Evolutionary conservation across 2,113 vertebrate species (phyloP), one percentile per base, ranked within the genome.

Genomic region (Takifugu bimaculatus): DNA sequence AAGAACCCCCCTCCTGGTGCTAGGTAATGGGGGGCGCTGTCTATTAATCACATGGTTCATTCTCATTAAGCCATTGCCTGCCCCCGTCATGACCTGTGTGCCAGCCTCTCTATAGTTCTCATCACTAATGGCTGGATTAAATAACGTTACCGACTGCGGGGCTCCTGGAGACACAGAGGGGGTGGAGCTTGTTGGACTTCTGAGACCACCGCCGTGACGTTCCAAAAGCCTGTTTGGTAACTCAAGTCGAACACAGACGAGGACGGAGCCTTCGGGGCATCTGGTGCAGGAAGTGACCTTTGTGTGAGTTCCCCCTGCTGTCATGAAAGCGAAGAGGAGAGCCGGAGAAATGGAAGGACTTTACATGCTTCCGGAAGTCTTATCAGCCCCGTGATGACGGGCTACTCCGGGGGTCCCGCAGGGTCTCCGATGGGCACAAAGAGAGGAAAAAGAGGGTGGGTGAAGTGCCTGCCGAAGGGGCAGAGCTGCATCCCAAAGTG

Each of bases 371-470:
- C 27, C 77, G 42, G 58, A 51, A 60, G 39, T 49, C 25, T 64
- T 66, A 68, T 77, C 75, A 68, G 25, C 15, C 48, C 62, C 9
- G 64, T 45, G 15, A 56, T 45, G 50, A 67, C 61, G 29, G 63
- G 63, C 65, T 59, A 48, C 26, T 54, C 51, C 28, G 45, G 2
- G 0, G 50, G 28, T 15, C 74, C 58, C 51, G 13, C 5, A 49
- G 76, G 60, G 50, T 68, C 32, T 56, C 63, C 57, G 44, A 49
- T 26, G 45, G 43, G 26, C 60, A 52, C 48, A 29, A 15, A 55
- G 35, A 64, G 53, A 52, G 13, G 14, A 26, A 26, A 42, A 65
- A 55, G n/a, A 65, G 14, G 60, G 44, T 66, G 35, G 35, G 35
- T 42, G 26, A 43, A 50, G 20, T 57, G 47, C 60, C 51, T 64